phyloP scores from a whole-genome alignment of 2,888 invertebrate genomes.

The Seladonia tumulorum region DNA sequence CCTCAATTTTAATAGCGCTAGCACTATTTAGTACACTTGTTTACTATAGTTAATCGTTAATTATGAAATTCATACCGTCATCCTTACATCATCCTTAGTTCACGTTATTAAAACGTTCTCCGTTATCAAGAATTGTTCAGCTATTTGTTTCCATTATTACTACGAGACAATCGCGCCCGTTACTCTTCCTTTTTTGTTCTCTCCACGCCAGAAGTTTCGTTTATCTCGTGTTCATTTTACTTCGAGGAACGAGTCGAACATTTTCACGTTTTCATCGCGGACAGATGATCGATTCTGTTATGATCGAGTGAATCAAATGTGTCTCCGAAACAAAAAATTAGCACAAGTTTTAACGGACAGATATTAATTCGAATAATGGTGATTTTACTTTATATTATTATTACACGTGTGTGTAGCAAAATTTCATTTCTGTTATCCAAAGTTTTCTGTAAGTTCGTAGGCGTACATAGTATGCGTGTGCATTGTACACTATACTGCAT shows the following conservation, averaged over 20 bases:
- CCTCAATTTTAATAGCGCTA: constrained; percentile 60
- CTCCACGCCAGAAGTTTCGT: background rate
- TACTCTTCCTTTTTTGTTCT: background rate
- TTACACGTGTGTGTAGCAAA: background rate
- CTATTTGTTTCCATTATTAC: constrained; percentile 48
- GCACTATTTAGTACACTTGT: constrained; percentile 68
- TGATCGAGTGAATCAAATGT: constrained; percentile 4
- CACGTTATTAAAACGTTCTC: constrained; percentile 56
- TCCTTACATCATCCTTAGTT: constrained; percentile 55
- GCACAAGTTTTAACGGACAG: background rate
- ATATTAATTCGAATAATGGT: background rate
- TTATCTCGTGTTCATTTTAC: constrained; percentile 37
- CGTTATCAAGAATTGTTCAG: constrained; percentile 52
- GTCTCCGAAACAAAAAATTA: constrained; percentile 2
- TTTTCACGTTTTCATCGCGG: constrained; percentile 14
- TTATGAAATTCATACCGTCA: constrained; percentile 58
- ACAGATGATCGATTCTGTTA: constrained; percentile 9
- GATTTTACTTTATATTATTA: background rate
- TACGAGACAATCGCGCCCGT: constrained; percentile 27
- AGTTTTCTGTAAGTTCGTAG: background rate
- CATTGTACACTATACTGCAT: background rate
- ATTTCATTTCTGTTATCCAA: background rate
- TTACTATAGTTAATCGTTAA: constrained; percentile 59
- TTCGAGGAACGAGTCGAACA: constrained; percentile 49
- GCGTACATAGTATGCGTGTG: background rate